phyloP scores from a whole-genome alignment of 2,113 vertebrate species.

The Macquaria ambigua region DNA sequence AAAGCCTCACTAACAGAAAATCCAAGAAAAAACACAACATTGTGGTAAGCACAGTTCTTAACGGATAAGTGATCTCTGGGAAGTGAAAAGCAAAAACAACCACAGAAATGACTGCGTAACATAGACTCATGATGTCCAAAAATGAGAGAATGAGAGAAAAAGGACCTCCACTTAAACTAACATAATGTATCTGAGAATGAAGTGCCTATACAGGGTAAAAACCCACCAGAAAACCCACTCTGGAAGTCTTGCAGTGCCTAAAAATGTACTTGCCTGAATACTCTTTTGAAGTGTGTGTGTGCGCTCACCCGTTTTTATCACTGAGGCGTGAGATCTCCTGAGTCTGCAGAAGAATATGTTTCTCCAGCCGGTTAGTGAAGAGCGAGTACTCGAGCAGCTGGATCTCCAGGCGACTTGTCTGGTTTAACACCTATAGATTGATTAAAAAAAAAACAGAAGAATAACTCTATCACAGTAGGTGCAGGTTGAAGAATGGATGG shows the following conservation, averaged over 20 bases:
- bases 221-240: not conserved
- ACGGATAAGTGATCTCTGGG: not conserved
- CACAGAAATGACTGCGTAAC: not conserved
- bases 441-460: not conserved
- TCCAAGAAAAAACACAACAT: not conserved
- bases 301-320: constrained; percentile 86
- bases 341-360: constrained; percentile 86
- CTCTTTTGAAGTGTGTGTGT: not conserved
- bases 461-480: not conserved
- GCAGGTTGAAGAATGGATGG: not conserved
- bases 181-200: not conserved
- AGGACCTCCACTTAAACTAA: not conserved
- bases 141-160: no score
- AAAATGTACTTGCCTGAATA: not conserved
- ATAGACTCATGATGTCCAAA: not conserved
- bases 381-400: constrained; percentile 88
- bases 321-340: constrained; percentile 86
- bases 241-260: not conserved
- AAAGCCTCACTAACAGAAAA: not conserved
- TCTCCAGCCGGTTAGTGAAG: constrained; percentile 87
- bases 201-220: not conserved
- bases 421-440: constrained; percentile 85
- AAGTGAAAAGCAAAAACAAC: not conserved
- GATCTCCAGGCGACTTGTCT: constrained; percentile 88
- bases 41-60: not conserved